Conservation (phyloP, 2,888 invertebrate genomes). For the Cylloceria caligata region DNA sequence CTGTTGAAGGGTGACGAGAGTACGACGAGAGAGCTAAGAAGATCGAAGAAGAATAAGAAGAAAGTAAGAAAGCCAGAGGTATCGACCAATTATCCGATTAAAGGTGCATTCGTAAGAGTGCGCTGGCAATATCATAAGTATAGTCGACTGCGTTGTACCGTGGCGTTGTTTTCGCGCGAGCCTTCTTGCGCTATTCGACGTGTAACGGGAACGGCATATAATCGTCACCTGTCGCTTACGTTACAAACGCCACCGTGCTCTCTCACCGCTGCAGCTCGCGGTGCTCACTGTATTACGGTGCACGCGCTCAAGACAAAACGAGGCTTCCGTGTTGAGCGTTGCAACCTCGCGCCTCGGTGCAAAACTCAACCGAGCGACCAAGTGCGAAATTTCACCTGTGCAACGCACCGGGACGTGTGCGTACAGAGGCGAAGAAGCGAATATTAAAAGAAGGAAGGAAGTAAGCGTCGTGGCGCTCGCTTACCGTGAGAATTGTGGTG, state of each 20-base stretch:
- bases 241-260: not conserved
- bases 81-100: conserved; percentile 51
- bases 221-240: conserved; percentile 31
- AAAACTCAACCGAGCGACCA: conserved; percentile 41
- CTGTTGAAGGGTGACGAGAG: conserved; percentile 24
- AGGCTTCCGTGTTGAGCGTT: conserved; percentile 37
- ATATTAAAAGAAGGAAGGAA: conserved; percentile 26
- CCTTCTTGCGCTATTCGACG: conserved; percentile 4
- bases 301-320: conserved; percentile 37
- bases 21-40: conserved; percentile 12
- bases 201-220: not conserved
- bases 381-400: conserved; percentile 62
- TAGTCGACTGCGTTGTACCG: not conserved
- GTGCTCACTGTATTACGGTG: not conserved
- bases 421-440: conserved; percentile 6
- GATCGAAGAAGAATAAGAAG: conserved; percentile 40
- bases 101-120: conserved; percentile 16
- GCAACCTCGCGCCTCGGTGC: conserved; percentile 1
- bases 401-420: conserved; percentile 47
- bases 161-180: not conserved
- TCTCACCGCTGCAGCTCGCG: not conserved
- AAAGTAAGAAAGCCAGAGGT: not conserved
- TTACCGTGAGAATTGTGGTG: conserved; percentile 58
- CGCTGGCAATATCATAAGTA: not conserved
- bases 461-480: not conserved